These are phyloP conservation scores for Pristionchus entomophagus DNA, from an alignment of 2,888 invertebrate species.

Conservation along the genomic window DNA sequence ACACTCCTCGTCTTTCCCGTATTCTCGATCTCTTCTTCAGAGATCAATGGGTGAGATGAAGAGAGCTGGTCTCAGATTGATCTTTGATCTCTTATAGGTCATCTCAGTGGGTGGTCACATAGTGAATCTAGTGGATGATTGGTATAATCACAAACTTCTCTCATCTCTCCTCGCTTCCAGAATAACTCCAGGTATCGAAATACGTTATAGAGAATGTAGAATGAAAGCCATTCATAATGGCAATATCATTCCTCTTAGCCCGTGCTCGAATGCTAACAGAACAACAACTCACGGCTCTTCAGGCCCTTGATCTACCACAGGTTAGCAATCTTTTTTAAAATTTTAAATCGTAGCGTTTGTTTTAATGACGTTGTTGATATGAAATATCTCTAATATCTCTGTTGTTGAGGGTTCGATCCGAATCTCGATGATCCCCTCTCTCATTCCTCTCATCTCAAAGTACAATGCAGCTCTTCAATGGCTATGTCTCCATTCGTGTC, in stretches of 20 bases:
- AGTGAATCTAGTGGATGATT: constrained; percentile 47
- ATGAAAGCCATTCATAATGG: too few relatives aligned
- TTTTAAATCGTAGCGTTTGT: too few relatives aligned
- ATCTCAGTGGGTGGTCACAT: constrained; percentile 43
- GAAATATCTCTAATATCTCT: neutral
- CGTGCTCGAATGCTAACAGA: constrained; percentile 35
- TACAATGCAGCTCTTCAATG: constrained; percentile 45
- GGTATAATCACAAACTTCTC: constrained; percentile 18
- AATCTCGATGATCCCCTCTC: constrained; percentile 37
- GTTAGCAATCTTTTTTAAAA: neutral
- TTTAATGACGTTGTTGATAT: neutral
- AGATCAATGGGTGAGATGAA: constrained; percentile 45
- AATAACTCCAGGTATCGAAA: constrained; percentile 6
- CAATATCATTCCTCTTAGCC: neutral
- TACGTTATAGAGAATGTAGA: too few relatives aligned
- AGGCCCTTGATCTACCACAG: constrained; percentile 39
- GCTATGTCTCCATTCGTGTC: constrained; percentile 45
- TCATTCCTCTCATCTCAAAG: constrained; percentile 26
- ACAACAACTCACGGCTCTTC: constrained; percentile 15
- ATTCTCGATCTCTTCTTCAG: constrained; percentile 48
- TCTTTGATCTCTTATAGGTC: constrained; percentile 44
- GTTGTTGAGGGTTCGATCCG: constrained; percentile 27
- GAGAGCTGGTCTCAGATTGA: neutral
- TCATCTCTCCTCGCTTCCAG: constrained; percentile 42
- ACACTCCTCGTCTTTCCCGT: constrained; percentile 44